Evolutionary conservation across 2,113 vertebrate species (phyloP), one percentile per base, ranked within the genome.

Genomic region (Cyanoliseus patagonus): DNA sequence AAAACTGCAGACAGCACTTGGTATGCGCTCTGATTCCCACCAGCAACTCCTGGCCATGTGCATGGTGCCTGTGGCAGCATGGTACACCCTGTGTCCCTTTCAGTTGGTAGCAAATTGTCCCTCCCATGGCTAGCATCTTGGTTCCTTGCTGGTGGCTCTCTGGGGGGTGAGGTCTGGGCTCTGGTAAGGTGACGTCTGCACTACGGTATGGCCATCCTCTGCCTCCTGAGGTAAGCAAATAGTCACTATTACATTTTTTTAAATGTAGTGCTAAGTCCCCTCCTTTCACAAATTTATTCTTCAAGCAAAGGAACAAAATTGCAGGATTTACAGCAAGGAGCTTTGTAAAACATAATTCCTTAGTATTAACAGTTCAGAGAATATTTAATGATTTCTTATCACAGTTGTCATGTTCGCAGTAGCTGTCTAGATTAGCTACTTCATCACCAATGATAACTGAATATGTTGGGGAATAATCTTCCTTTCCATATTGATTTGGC

Each of bases 61-160:
- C 19, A 28, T 1, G 0, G 28, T 0, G 1, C 27, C 55, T 1
- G 0, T 0, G 7, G 46, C 1, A 7, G 11, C 30, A 13, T 0
- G 8, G 37, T 23, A 85, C 1, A 1, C 8, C 8, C n/a, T 1
- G 1, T 28, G 31, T 9, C 17, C 5, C 24, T 30, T 52, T 63
- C n/a, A 14, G 11, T 31, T 4, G 2, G 25, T 1, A 61, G 42
- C 8, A 24, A 63, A 52, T 11, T 3, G 31, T 16, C 7, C 22
- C 24, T 74, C 17, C 53, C 5, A 1, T 17, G 33, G 64, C 18
- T 2, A 2, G 15, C 47, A 78, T 15, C 7, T 25, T 28, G 10
- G 17, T 28, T 15, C 18, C 13, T 25, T 16, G 18, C 18, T 30
- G 15, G 9, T 37, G 24, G 42, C 35, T 3, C 8, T 9, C 27